phyloP scores from a whole-genome alignment of 2,797 vertebrate genomes.

The Takifugu ocellatus region DNA sequence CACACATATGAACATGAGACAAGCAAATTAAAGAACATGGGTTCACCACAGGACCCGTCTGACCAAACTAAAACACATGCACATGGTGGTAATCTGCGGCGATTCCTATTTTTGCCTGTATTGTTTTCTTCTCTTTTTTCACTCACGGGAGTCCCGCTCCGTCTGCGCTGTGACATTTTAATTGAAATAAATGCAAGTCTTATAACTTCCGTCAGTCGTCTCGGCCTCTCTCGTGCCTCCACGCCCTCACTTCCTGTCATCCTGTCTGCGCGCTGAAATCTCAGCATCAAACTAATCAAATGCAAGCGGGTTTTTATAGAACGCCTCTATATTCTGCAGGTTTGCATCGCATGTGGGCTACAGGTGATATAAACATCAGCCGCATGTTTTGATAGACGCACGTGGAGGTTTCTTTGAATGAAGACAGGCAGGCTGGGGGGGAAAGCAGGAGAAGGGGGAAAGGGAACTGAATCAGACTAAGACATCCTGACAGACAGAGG shows the following conservation, averaged over 20 bases:
- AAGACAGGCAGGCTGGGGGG: neutral
- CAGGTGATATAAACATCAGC: conserved; percentile 2
- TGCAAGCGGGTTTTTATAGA: conserved; percentile 13
- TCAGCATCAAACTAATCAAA: conserved; percentile 20
- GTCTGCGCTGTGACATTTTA: conserved; percentile 18
- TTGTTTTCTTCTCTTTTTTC: neutral
- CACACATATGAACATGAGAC: conserved; percentile 8
- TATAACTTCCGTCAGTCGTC: conserved; percentile 20
- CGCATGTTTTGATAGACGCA: neutral
- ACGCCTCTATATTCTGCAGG: conserved; percentile 17
- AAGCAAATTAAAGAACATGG: conserved; percentile 34
- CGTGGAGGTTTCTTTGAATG: conserved; percentile 5
- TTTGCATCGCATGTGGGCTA: conserved; percentile 5
- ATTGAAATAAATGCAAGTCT: conserved; percentile 29
- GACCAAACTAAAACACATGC: conserved; percentile 29
- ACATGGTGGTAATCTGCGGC: conserved; percentile 24
- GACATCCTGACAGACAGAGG: conserved; percentile 1
- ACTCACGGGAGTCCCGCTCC: conserved; percentile 7
- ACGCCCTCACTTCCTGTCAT: conserved; percentile 20
- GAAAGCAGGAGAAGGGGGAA: neutral
- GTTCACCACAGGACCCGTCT: conserved; percentile 24
- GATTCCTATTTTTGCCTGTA: conserved; percentile 16
- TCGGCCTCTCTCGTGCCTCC: neutral
- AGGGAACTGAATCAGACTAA: conserved; percentile 1
- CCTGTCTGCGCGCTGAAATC: conserved; percentile 23